These are phyloP conservation scores for Pygoscelis antarcticus DNA, from an alignment of 2,113 vertebrate genomes.

Conservation along the genomic window DNA sequence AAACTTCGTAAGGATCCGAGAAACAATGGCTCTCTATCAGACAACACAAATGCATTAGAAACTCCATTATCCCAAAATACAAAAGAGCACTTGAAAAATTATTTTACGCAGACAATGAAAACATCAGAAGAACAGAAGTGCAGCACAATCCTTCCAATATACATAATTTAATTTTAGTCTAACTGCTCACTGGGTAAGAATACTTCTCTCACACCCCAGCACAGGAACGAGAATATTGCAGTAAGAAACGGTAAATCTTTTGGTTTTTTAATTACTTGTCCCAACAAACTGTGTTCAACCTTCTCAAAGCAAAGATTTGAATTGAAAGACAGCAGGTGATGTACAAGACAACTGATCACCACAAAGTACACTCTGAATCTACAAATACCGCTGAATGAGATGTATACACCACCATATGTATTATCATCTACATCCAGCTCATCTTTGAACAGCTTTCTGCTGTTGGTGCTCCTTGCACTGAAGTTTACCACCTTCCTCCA, in stretches of 20 bases:
- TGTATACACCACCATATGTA: rapidly evolving
- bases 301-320: neutral
- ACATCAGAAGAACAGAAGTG: neutral
- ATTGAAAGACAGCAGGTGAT: neutral
- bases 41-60: neutral
- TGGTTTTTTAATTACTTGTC: neutral
- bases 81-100: neutral
- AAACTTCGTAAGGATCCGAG: neutral
- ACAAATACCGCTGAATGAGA: neutral
- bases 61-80: neutral
- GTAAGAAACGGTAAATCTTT: neutral
- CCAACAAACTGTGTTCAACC: neutral
- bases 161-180: neutral
- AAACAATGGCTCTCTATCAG: neutral
- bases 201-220: neutral
- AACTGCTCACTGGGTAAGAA: neutral
- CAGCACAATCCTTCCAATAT: neutral
- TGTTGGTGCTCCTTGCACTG: neutral
- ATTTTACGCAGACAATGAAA: neutral
- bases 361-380: neutral
- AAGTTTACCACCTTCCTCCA: neutral
- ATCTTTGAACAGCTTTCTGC: neutral
- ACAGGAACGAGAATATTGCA: neutral
- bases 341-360: neutral
- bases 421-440: neutral